Base-by-base conservation (phyloP, 2,888 invertebrate genomes). In the Leptinotarsa peninsularis region DNA sequence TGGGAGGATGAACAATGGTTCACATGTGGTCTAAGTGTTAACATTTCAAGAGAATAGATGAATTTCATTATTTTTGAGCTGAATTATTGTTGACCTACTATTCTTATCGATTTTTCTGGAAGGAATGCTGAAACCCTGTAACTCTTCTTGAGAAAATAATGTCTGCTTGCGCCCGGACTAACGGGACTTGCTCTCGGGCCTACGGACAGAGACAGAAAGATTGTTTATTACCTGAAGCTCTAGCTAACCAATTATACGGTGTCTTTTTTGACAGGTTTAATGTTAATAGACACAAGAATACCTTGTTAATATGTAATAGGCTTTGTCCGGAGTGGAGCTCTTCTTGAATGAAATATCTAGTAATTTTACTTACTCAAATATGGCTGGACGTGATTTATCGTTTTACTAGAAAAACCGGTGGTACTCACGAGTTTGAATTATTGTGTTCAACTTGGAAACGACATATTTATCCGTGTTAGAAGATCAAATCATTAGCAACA, bases 301-400 rank as follows among this genome's bases (percentile, higher is more conserved):
- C 87, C 88, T 88, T 88, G 88, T 88, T 88, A 88, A 88, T 88
- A 87, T 88, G 88, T 88, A 88, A 88, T 88, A 85, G 87, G 86
- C 85, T 87, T 87, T 86, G 83, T 83, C 82, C 83, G 80, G 80
- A 80, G 80, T 82, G 82, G 83, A 81, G 82, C 83, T 83, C 81
- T 66, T 69, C 82, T 82, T 84, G 83, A 84, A 85, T 84, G 83
- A 84, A 84, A 75, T 80, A 76, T 76, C 76, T 77, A 52, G 74
- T 71, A 69, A 72, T 73, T 75, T 77, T 77, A 75, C 75, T 77
- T 77, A 72, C 70, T 67, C 74, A 70, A 72, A 73, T 66, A 67
- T 49, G 72, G 72, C 60, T 60, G 52, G 58, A 50, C 23, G 67
- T 75, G 75, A 75, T 72, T 72, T 69, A 75, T 75, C 3, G 43